phyloP scores from a whole-genome alignment of 2,888 invertebrate genomes.

The Agriotes lineatus region DNA sequence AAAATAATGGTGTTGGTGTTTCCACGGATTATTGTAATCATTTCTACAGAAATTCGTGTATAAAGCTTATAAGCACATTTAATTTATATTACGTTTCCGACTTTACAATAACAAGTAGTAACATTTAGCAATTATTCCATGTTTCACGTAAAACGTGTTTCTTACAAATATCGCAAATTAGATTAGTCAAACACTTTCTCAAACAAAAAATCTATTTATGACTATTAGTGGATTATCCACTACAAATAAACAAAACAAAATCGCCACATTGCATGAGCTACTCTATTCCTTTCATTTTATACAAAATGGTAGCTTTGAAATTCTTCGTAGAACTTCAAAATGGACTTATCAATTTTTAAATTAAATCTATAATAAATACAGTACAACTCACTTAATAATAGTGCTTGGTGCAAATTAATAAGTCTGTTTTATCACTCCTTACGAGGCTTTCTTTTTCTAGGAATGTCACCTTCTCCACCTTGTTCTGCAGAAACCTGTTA shows the following conservation, averaged over 20 bases:
- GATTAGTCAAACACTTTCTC: conserved; percentile 15
- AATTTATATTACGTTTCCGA: neutral
- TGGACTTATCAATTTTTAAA: conserved; percentile 11
- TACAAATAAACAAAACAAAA: conserved; percentile 18
- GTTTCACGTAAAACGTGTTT: conserved; percentile 1
- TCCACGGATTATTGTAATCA: neutral
- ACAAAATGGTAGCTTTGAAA: conserved; percentile 18
- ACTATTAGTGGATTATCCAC: conserved; percentile 5
- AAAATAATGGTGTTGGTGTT: conserved; percentile 10
- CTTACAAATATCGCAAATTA: conserved; percentile 15
- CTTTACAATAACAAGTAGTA: neutral
- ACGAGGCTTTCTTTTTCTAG: conserved; percentile 62
- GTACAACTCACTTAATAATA: conserved; percentile 37
- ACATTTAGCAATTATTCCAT: neutral
- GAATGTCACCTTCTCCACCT: conserved; percentile 54
- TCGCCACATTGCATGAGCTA: conserved; percentile 6
- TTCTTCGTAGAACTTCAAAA: neutral
- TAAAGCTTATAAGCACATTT: conserved; percentile 8
- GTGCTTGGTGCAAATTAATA: conserved; percentile 31
- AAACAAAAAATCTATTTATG: conserved; percentile 23
- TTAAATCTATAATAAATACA: conserved; percentile 39
- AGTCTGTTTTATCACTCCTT: conserved; percentile 56
- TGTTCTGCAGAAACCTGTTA: conserved; percentile 41
- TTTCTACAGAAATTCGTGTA: neutral
- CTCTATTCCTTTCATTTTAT: conserved; percentile 12